Conservation (phyloP, 2,797 vertebrate genomes). For the Brachyalestes nurse region DNA sequence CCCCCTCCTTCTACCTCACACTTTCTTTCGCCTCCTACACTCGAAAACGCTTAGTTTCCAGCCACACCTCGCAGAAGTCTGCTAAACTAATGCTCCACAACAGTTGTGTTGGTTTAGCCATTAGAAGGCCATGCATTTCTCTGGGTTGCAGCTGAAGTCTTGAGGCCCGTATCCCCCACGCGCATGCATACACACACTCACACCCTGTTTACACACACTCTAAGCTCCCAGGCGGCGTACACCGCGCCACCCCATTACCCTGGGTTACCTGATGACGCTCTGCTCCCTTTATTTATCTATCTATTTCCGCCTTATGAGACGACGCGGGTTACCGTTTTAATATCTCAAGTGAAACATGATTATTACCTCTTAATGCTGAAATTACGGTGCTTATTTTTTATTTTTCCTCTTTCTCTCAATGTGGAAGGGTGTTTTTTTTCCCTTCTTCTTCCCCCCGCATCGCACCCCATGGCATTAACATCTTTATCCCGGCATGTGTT, state of each 20-base stretch:
- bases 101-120: conserved; percentile 12
- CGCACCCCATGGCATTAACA: conserved; percentile 99
- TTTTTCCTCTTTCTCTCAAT: conserved; percentile 81
- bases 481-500: conserved; percentile 99
- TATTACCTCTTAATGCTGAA: conserved; percentile 99
- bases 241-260: conserved; percentile 51
- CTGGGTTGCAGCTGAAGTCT: conserved; percentile 9
- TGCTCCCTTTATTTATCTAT: conserved; percentile 81
- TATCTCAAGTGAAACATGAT: conserved; percentile 99
- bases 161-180: conserved; percentile 4
- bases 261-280: conserved; percentile 72
- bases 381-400: conserved; percentile 92
- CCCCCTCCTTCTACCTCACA: conserved; percentile 5
- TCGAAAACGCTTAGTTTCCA: not conserved
- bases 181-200: conserved; percentile 20
- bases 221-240: not conserved
- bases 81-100: conserved; percentile 9
- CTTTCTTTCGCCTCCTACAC: conserved; percentile 44
- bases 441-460: conserved; percentile 70
- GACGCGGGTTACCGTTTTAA: conserved; percentile 97
- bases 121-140: not conserved
- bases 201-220: conserved; percentile 37
- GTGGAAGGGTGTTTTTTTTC: conserved; percentile 88
- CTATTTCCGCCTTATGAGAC: conserved; percentile 81
- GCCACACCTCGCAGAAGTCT: conserved; percentile 28